Base-by-base conservation (phyloP, 2,113 vertebrate genomes). In the Phalacrocorax pelagicus region DNA sequence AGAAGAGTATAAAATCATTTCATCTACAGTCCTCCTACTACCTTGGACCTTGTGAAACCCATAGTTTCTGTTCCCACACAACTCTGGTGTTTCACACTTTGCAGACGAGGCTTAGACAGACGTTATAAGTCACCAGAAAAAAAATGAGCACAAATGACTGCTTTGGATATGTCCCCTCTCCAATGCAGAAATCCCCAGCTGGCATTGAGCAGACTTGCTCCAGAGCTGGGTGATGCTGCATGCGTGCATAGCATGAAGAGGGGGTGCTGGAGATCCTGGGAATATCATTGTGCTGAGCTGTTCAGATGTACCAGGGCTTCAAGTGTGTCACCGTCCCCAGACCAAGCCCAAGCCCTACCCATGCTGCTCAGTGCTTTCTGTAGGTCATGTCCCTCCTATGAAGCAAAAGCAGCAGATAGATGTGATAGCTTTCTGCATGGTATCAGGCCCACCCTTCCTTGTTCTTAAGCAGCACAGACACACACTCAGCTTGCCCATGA, bases 211-310 rank as follows among this genome's bases (percentile, higher is more conserved):
- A 73, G 36, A 57, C 55, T 18, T 42, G 12, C 34, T 61, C 40
- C 47, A 32, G 65, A 34, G 23, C 49, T 0, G 2, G 15, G 15
- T 9, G 21, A 49, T 23, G 21, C 10, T 3, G 0, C 23, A 18
- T 11, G 9, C 21, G 27, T 3, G 20, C 26, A 20, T 22, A 67
- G 23, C 38, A 3, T 0, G 1, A 52, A 67, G 24, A 54, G 7
- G 7, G 15, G 18, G 11, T 65, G 36, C 12, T 8, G 32, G 27
- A 81, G 17, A 34, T 34, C n/a, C 27, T 27, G 47, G 27, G 20
- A 70, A 49, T 2, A 73, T 15, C 30, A 10, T 36, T 46, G 15
- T 81, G 34, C 61, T 67, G 52, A 91, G 34, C 17, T 77, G 18
- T 20, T 59, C n/a, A 44, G 34, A 20, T 40, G 13, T 36, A 58